Evolutionary conservation across 92 coral and sea anemone genomes (phyloP).

Genomic region (Porites evermanni): DNA sequence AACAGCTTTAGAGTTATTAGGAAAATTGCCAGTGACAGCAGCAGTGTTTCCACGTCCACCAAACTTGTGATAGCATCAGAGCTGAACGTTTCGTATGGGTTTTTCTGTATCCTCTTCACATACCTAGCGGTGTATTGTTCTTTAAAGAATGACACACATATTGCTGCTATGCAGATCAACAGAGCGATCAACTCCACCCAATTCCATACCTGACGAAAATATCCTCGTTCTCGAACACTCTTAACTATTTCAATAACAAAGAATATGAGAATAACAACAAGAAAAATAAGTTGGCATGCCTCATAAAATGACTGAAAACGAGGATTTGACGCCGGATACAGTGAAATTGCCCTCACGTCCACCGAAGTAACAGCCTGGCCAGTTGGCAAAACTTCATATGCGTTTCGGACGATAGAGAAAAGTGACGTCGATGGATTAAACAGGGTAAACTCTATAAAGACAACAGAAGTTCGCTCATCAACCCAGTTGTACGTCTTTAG

Average conservation of each 20-base stretch:
- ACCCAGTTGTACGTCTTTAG: constrained; percentile 63
- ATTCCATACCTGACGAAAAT: constrained; percentile 71
- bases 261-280: constrained; percentile 61
- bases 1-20: constrained; percentile 68
- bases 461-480: constrained; percentile 48
- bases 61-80: constrained; percentile 69
- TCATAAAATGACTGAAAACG: constrained; percentile 70
- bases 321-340: constrained; percentile 63
- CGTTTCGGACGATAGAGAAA: constrained; percentile 57
- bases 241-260: constrained; percentile 64
- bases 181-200: constrained; percentile 71
- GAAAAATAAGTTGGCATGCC: constrained; percentile 68
- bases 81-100: constrained; percentile 73
- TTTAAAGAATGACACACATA: constrained; percentile 74
- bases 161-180: constrained; percentile 52
- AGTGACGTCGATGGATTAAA: constrained; percentile 54
- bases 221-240: constrained; percentile 52
- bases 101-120: constrained; percentile 61
- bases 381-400: constrained; percentile 59
- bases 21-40: constrained; percentile 73
- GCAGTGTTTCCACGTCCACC: constrained; percentile 65
- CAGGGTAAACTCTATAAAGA: constrained; percentile 34
- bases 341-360: constrained; percentile 57
- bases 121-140: constrained; percentile 66
- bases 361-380: constrained; percentile 49